Evolutionary conservation across 2,797 vertebrate genomes (phyloP).

Genomic region (Sebastes steindachneri): DNA sequence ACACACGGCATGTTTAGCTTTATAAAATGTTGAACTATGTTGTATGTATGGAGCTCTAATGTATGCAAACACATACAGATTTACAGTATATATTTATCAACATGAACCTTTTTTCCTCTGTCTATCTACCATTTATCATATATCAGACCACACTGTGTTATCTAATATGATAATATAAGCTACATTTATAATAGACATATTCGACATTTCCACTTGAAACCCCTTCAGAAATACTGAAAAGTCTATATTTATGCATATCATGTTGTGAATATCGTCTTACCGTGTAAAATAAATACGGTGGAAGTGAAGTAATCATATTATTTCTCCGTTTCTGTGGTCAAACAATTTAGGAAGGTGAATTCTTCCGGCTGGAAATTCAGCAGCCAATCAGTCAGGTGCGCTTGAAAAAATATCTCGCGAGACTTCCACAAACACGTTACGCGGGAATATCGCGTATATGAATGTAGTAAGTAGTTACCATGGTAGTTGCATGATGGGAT

Average conservation of each 20-base stretch:
- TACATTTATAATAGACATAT: not conserved
- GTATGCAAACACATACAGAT: too few relatives aligned
- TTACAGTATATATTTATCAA: too few relatives aligned
- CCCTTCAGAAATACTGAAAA: not conserved
- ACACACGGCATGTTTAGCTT: too few relatives aligned
- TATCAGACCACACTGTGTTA: too few relatives aligned
- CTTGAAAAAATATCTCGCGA: conserved; percentile 6
- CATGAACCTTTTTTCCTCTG: too few relatives aligned
- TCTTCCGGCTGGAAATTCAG: not conserved
- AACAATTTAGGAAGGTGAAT: not conserved
- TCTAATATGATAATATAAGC: too few relatives aligned
- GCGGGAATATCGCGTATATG: not conserved
- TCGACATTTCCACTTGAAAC: not conserved
- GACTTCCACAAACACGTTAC: not conserved
- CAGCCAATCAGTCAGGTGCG: not conserved
- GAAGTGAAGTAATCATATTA: not conserved
- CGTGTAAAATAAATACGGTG: not conserved
- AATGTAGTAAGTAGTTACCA: too few relatives aligned
- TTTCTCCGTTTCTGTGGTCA: not conserved
- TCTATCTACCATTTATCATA: too few relatives aligned
- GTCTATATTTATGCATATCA: not conserved
- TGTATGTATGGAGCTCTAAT: too few relatives aligned
- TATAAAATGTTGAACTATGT: too few relatives aligned
- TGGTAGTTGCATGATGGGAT: conserved; percentile 18
- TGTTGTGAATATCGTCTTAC: not conserved